A percentile compares a stretch with the other conserved stretches of the same genome.
These are phyloP conservation scores for Melipona quadrifasciata DNA, from an alignment of 1,140 invertebrate genomes.

Conservation along the genomic window DNA sequence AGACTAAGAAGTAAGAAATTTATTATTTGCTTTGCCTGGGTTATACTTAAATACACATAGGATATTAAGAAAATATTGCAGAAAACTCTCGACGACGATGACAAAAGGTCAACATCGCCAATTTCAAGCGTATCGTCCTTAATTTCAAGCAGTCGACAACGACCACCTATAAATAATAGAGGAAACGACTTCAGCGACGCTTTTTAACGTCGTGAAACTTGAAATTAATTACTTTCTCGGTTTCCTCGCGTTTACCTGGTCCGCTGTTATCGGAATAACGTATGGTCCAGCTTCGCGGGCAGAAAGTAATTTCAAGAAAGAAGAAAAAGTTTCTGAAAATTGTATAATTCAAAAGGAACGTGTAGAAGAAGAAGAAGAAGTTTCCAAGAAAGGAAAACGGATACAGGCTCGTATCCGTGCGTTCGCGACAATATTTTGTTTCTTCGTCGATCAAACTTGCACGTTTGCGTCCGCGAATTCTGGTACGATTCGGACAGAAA, in stretches of 20 bases:
- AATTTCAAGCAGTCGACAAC: too few relatives aligned
- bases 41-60: too few relatives aligned
- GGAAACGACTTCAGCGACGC: background rate
- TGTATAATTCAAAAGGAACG: too few relatives aligned
- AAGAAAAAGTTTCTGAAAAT: too few relatives aligned
- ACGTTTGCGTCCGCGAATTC: background rate
- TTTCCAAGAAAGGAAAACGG: too few relatives aligned
- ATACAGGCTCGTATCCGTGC: background rate
- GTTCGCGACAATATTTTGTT: background rate
- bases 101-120: background rate
- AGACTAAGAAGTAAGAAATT: too few relatives aligned
- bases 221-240: background rate
- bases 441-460: background rate
- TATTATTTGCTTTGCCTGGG: too few relatives aligned
- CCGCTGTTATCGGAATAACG: background rate
- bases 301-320: too few relatives aligned
- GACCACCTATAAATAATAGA: background rate
- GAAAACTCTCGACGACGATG: background rate
- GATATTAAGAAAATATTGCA: too few relatives aligned
- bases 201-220: background rate
- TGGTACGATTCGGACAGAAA: background rate
- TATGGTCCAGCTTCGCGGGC: background rate
- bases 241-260: background rate
- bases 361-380: too few relatives aligned
- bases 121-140: background rate